Conservation (phyloP, 2,888 invertebrate species). For the Leucania comma region DNA sequence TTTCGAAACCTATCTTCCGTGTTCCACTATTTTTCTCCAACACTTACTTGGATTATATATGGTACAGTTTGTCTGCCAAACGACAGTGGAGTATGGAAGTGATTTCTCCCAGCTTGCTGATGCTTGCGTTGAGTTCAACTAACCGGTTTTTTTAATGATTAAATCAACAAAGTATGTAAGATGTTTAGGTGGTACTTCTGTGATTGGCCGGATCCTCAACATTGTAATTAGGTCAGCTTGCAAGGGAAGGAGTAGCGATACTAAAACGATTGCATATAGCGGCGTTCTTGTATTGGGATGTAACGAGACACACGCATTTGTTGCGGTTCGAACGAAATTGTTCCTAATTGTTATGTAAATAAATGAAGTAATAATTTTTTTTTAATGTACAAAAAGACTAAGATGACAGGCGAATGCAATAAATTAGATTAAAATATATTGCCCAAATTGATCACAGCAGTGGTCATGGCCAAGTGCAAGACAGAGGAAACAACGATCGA, state of each 20-base stretch:
- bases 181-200: neutral
- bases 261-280: conserved; percentile 1
- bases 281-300: neutral
- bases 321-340: too few relatives aligned
- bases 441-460: neutral
- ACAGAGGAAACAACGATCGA: neutral
- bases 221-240: neutral
- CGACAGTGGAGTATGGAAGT: conserved; percentile 28
- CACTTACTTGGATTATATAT: conserved; percentile 44
- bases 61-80: conserved; percentile 42
- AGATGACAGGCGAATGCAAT: neutral
- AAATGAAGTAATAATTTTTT: neutral
- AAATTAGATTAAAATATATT: neutral
- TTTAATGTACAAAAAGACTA: neutral
- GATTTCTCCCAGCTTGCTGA: neutral
- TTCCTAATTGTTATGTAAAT: too few relatives aligned
- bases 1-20: conserved; percentile 4
- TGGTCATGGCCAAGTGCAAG: neutral
- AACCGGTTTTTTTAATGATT: neutral
- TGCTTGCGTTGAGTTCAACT: conserved; percentile 1
- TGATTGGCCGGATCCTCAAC: conserved; percentile 10
- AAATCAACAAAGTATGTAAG: neutral
- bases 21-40: conserved; percentile 30
- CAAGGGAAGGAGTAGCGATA: conserved; percentile 20
- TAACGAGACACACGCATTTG: neutral